Conservation (phyloP, 1,140 invertebrate species). For the Leguminivora glycinivorella region DNA sequence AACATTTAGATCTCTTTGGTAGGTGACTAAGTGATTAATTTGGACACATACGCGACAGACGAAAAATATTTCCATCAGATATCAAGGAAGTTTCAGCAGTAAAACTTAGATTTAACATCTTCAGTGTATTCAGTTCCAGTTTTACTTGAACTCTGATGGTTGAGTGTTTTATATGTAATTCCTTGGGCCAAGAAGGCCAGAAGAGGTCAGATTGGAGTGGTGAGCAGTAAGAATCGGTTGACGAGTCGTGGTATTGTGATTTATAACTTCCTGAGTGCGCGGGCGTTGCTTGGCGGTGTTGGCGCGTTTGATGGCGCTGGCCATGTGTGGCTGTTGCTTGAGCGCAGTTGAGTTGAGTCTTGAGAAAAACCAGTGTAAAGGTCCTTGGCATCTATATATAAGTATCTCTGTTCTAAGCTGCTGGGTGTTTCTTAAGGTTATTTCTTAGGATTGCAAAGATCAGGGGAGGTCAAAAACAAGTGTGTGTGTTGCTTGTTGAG, state of each 20-base stretch:
- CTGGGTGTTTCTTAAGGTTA: too few relatives aligned
- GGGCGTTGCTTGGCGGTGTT: slow-evolving; percentile 39
- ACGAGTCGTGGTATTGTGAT: slow-evolving; percentile 54
- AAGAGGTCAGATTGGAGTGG: slow-evolving; percentile 41
- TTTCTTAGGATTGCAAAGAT: too few relatives aligned
- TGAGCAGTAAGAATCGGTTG: slow-evolving; percentile 47
- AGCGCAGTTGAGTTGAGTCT: neutral
- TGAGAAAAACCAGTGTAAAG: neutral
- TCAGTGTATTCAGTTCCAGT: slow-evolving; percentile 52
- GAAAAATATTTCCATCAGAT: slow-evolving; percentile 48
- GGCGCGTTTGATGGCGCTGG: slow-evolving; percentile 42
- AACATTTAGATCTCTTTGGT: slow-evolving; percentile 20
- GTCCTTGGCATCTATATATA: neutral
- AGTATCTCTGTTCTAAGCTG: too few relatives aligned
- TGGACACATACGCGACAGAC: neutral
- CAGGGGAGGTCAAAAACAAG: too few relatives aligned
- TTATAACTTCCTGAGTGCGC: slow-evolving; percentile 68
- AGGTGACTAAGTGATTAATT: slow-evolving; percentile 28
- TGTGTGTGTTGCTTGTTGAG: too few relatives aligned
- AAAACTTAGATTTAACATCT: slow-evolving; percentile 68
- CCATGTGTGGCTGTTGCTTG: neutral
- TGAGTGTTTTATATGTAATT: slow-evolving; percentile 21
- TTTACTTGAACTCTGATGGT: slow-evolving; percentile 35
- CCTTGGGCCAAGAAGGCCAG: slow-evolving; percentile 12
- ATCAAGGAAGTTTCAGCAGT: slow-evolving; percentile 59